A percentile compares a stretch with the other conserved stretches of the same genome.
Evolutionary conservation across 2,113 vertebrate species (phyloP).

Genomic region (Isurus oxyrinchus): DNA sequence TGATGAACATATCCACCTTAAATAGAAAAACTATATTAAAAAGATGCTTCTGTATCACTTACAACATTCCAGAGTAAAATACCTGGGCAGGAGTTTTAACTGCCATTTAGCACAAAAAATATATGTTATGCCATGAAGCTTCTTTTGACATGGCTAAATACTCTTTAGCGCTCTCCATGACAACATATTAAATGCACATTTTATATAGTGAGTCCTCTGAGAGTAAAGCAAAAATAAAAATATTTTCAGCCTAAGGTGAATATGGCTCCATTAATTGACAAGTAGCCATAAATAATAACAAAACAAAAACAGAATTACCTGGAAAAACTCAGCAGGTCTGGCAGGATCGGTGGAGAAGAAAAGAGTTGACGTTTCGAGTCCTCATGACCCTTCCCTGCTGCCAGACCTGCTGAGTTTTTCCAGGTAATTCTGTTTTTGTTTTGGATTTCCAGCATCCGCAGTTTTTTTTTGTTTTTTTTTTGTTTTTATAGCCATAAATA

Average conservation of each 20-base stretch:
- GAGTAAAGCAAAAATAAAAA: background rate
- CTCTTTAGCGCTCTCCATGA: background rate
- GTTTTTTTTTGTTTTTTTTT: too few relatives aligned
- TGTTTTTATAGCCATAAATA: constrained; percentile 27
- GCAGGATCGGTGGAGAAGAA: too few relatives aligned
- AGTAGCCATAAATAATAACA: constrained; percentile 25
- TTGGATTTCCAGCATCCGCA: too few relatives aligned
- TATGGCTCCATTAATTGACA: background rate
- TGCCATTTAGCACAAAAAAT: background rate
- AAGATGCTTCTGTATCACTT: background rate
- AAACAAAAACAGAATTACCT: too few relatives aligned
- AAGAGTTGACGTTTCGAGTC: too few relatives aligned
- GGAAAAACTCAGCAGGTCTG: too few relatives aligned
- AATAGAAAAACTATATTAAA: background rate
- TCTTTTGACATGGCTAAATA: background rate
- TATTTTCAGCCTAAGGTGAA: background rate
- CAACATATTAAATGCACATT: background rate
- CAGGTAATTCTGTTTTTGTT: too few relatives aligned
- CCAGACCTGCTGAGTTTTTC: too few relatives aligned
- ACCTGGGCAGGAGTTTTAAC: background rate
- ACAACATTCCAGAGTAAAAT: background rate
- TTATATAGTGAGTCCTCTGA: background rate
- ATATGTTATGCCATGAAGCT: background rate
- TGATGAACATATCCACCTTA: background rate
- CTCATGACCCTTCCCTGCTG: too few relatives aligned